Evolutionary conservation across 2,113 vertebrate species (phyloP).

Genomic region (Micronycteris hirsuta): DNA sequence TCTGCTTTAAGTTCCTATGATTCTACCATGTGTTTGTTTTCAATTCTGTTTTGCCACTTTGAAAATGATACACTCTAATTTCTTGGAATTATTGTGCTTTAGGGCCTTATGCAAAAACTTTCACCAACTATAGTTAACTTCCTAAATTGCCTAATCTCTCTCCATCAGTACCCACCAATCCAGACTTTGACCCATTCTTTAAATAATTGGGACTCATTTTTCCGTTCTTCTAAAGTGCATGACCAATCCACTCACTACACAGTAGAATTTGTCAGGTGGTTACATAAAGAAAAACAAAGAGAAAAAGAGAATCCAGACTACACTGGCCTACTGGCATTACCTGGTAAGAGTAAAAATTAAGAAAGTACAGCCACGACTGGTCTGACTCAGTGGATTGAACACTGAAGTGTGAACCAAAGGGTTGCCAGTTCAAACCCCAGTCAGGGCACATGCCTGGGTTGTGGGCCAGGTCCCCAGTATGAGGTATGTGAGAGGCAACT

Average conservation of each 20-base stretch:
- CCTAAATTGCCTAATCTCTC: neutral
- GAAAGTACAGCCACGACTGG: neutral
- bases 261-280: neutral
- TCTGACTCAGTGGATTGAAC: too few relatives aligned
- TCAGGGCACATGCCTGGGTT: too few relatives aligned
- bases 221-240: neutral
- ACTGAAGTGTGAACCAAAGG: too few relatives aligned
- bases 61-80: neutral
- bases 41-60: neutral
- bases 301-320: neutral
- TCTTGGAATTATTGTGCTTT: neutral
- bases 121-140: neutral
- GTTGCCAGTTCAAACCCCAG: too few relatives aligned
- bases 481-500: too few relatives aligned
- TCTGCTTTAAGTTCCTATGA: neutral
- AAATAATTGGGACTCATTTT: neutral
- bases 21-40: neutral
- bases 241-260: neutral
- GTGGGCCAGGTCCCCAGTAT: too few relatives aligned
- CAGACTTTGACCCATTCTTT: neutral
- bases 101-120: neutral
- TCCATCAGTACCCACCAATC: neutral
- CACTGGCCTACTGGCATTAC: neutral
- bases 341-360: neutral
- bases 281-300: conserved; percentile 1